These are phyloP conservation scores for Drosophila bocqueti DNA, from an alignment of 1,140 invertebrate species.

Conservation along the genomic window DNA sequence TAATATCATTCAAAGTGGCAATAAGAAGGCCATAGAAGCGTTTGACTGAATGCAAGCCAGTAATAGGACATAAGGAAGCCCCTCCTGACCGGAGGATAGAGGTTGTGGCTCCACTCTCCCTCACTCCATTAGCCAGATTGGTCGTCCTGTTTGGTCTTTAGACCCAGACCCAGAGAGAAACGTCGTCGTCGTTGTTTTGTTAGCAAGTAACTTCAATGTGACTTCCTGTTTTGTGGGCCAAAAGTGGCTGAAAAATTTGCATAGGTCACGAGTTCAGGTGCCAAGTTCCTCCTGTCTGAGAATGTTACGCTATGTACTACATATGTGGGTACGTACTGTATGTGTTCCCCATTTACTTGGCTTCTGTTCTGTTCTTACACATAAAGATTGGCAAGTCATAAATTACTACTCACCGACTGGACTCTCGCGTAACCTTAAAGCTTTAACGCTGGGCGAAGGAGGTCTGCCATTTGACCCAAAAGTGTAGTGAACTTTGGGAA, in stretches of 20 bases:
- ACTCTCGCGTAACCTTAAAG: conserved; percentile 52
- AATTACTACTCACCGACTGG: conserved; percentile 67
- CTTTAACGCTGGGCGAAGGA: conserved; percentile 21
- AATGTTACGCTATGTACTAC: conserved; percentile 48
- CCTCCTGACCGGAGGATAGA: neutral
- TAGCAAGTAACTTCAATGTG: conserved; percentile 72
- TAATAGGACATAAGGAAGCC: conserved; percentile 8
- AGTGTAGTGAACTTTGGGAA: conserved; percentile 80
- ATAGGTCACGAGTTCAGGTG: conserved; percentile 84
- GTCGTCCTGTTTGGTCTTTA: conserved; percentile 47
- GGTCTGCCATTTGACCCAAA: conserved; percentile 61
- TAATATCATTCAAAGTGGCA: conserved; percentile 29
- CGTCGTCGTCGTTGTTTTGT: conserved; percentile 1
- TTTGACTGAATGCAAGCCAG: conserved; percentile 2
- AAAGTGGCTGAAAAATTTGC: conserved; percentile 73
- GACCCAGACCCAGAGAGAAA: conserved; percentile 73
- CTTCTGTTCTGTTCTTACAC: neutral
- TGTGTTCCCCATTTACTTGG: conserved; percentile 16
- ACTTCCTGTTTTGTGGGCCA: conserved; percentile 77
- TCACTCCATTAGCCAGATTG: conserved; percentile 51
- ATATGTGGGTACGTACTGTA: conserved; percentile 7
- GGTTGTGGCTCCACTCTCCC: neutral
- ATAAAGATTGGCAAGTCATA: conserved; percentile 73
- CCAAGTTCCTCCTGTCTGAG: conserved; percentile 62
- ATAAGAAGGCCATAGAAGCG: neutral